Conservation (phyloP, 23 tunicate genomes). For the Styela plicata region DNA sequence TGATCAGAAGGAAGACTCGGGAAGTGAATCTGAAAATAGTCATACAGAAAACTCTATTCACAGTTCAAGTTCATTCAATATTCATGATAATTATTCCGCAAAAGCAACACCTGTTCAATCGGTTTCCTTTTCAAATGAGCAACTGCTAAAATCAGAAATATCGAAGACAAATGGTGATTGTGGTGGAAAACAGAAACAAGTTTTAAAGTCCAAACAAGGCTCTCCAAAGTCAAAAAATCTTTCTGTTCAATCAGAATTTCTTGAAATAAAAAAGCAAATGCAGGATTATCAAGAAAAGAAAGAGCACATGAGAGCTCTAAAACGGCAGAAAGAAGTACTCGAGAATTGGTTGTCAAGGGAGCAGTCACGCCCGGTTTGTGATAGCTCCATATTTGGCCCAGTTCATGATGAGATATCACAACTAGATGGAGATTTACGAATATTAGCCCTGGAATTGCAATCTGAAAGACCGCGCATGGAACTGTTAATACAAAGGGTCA, state of each 20-base stretch:
- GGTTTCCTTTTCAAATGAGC: neutral
- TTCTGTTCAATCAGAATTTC: constrained; percentile 52
- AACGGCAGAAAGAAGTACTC: constrained; percentile 64
- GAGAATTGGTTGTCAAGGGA: constrained; percentile 47
- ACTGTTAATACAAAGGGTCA: constrained; percentile 49
- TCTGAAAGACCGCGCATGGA: constrained; percentile 62
- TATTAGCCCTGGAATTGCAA: constrained; percentile 38
- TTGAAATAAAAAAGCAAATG: constrained; percentile 43
- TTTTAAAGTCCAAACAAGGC: neutral
- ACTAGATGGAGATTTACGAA: constrained; percentile 43
- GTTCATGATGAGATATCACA: constrained; percentile 65
- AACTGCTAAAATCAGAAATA: neutral
- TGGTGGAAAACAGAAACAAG: neutral
- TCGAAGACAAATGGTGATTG: neutral
- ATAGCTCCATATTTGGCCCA: constrained; percentile 46
- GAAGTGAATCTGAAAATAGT: neutral
- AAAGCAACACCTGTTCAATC: neutral
- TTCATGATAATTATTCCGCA: neutral
- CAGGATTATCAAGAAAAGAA: constrained; percentile 57
- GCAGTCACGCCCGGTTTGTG: constrained; percentile 5
- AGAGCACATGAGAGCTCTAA: constrained; percentile 42
- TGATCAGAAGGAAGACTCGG: neutral
- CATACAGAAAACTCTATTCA: neutral
- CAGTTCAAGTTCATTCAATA: neutral
- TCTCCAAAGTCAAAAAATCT: neutral